Evolutionary conservation across 1,140 invertebrate genomes (phyloP).

Genomic region (Macrotrachela quadricornifera): DNA sequence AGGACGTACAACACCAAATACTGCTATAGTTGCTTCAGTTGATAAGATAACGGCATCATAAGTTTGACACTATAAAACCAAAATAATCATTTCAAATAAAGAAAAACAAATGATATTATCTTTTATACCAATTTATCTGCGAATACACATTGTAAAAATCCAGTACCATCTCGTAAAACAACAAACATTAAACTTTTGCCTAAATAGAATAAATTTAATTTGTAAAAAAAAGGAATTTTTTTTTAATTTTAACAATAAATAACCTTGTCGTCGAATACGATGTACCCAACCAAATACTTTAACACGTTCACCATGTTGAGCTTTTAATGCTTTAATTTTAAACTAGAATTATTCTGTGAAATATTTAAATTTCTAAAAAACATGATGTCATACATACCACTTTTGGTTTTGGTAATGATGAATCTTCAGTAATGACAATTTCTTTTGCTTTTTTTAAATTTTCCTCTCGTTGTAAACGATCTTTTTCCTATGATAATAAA

Average conservation of each 20-base stretch:
- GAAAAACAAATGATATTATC: not conserved
- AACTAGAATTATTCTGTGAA: conserved; percentile 37
- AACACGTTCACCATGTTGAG: conserved; percentile 49
- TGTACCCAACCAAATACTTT: conserved; percentile 84
- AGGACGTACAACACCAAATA: conserved; percentile 53
- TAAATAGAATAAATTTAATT: too few species aligned
- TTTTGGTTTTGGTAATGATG: not conserved
- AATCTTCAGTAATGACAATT: not conserved
- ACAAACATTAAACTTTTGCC: conserved; percentile 74
- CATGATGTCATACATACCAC: too few species aligned
- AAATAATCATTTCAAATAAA: too few species aligned
- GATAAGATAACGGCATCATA: conserved; percentile 67
- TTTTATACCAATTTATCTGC: conserved; percentile 44
- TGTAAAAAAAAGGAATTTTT: too few species aligned
- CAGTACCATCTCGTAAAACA: conserved; percentile 78
- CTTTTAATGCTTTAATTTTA: conserved; percentile 48
- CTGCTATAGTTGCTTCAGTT: conserved; percentile 64
- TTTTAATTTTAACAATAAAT: too few species aligned
- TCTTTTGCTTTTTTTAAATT: not conserved
- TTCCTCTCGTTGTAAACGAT: not conserved
- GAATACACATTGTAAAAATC: conserved; percentile 77
- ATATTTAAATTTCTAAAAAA: too few species aligned
- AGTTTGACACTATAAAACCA: conserved; percentile 66
- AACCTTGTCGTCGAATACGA: conserved; percentile 58
- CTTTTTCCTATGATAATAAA: too few species aligned